A percentile compares a stretch with the other conserved stretches of the same genome.
phyloP scores from a whole-genome alignment of 1,140 invertebrate species.

The Plectrocnemia conspersa region DNA sequence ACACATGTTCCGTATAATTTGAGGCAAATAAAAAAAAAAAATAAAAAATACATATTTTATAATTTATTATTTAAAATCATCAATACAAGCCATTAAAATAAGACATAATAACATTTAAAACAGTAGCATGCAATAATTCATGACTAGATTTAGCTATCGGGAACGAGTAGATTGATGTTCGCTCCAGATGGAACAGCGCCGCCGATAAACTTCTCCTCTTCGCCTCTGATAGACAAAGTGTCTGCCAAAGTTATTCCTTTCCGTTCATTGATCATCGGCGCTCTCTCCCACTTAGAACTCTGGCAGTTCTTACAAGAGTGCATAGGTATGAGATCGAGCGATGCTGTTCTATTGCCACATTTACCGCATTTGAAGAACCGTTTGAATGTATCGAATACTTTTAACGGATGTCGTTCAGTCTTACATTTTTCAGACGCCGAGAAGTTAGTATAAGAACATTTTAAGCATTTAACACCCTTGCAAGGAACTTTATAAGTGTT shows the following conservation, averaged over 20 bases:
- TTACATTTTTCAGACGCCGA: constrained; percentile 81
- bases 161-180: constrained; percentile 67
- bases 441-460: constrained; percentile 86
- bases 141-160: constrained; percentile 38
- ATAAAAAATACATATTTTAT: too few relatives aligned
- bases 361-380: constrained; percentile 87
- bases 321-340: constrained; percentile 71
- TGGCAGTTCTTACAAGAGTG: constrained; percentile 74
- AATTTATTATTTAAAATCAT: not conserved
- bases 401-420: constrained; percentile 71
- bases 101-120: too few relatives aligned
- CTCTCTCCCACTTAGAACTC: constrained; percentile 67
- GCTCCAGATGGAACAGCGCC: constrained; percentile 50
- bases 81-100: too few relatives aligned
- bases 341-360: constrained; percentile 77
- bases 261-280: constrained; percentile 75
- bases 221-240: constrained; percentile 64
- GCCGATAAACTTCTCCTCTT: constrained; percentile 66
- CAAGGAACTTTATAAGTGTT: constrained; percentile 76
- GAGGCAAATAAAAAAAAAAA: too few relatives aligned
- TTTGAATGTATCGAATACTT: constrained; percentile 73
- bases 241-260: constrained; percentile 51
- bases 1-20: too few relatives aligned
- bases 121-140: too few relatives aligned
- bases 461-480: constrained; percentile 82